Base-by-base conservation (phyloP, 2,797 vertebrate genomes). In the Anabas testudineus region DNA sequence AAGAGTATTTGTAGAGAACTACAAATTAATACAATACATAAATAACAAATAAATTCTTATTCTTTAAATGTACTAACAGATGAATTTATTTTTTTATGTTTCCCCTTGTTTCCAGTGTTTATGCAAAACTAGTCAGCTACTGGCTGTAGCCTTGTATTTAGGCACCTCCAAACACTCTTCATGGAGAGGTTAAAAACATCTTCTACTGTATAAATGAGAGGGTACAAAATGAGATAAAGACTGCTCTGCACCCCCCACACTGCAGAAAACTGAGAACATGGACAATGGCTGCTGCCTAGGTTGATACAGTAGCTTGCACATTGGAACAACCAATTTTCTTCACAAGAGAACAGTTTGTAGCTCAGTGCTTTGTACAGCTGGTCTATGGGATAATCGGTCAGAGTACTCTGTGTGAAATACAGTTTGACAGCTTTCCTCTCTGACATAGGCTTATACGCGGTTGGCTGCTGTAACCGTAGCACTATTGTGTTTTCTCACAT, bases 401-500 rank as follows among this genome's bases (percentile, higher is more conserved):
- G 90, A 90, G 90, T 91, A 57, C 81, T 79, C 41, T 77, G 87
- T 93, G 89, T 92, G 87, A 92, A 91, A 91, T 85, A 81, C 71
- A 74, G 67, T 88, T 90, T 92, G 91, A 94, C 90, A 93, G 90
- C 89, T 86, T 90, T 83, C 86, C 86, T 82, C 80, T 91, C 88
- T 89, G 88, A 85, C 78, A 90, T 56, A 57, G 84, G 79, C 71
- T 84, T 85, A 84, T 80, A 79, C n/a, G 48, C 39, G 51, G 66
- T 81, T 82, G 81, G 62, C 80, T 87, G 80, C 71, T 80, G 80
- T 71, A 87, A 72, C 81, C 34, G 48, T 67, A 56, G 71, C 46
- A 3, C 80, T 61, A 67, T 80, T 88, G 74, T 84, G 72, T 87
- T 67, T 74, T 76, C 62, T 73, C 65, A 74, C 78, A 89, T 78